Evolutionary conservation across 1,140 invertebrate genomes (phyloP), one percentile per base, ranked within the genome.

Genomic region (Mactra quadrangularis): DNA sequence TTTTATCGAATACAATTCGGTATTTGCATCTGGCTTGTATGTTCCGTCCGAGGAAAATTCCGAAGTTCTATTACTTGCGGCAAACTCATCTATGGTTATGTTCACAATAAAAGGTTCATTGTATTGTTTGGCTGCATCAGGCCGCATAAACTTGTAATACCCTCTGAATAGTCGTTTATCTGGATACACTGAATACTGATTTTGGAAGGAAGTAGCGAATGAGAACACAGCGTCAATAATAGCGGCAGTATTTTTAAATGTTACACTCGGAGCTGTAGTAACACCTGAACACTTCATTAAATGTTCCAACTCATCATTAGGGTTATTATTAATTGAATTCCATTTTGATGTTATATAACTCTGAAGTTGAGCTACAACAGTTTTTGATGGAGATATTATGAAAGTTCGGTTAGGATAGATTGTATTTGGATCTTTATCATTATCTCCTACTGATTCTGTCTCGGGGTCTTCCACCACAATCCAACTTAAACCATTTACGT

Each of bases 381-480:
- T 33, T 1, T 55, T 70, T 41, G 84, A 55, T 19, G 70, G 82
- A 0, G 83, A 83, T 7, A 89, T 52, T 0, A 87, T 83, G 25
- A 88, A 66, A 0, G 71, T 83, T 3, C 83, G 84, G 19, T 84
- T 66, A 0, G 75, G 62, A 41, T 41, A 41, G 15, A 41, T 41
- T 11, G 81, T 29, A 45, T 82, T 68, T 3, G 35, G 22, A 9
- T 50, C 41, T 0, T 60, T 35, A 17, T 74, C 55, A 35, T 86
- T 79, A 2, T 83, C 71, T 9, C 66, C 47, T 41, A 15, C 15
- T 1, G 59, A 53, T 68, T 79, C 60, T n/a, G 70, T 74, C 38
- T 88, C 87, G 7, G 87, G 68, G 29, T 84, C 71, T 47, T 90
- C 86, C 0, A 85, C 85, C 57, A 90, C 79, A 13, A 90, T 84